phyloP scores from a whole-genome alignment of 2,113 vertebrate genomes.

The Forbesichthys agassizii region DNA sequence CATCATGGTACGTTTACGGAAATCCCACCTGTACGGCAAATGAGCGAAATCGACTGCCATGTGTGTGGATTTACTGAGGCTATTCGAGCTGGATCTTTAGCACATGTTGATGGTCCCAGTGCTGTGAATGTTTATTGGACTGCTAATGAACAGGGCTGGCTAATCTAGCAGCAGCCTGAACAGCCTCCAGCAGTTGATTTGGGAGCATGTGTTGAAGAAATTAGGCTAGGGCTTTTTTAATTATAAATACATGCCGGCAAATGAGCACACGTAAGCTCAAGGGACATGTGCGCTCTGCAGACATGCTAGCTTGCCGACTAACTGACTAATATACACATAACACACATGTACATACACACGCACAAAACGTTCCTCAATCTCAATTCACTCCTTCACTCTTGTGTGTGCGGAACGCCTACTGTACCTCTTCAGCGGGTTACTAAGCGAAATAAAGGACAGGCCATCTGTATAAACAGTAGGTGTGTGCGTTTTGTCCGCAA shows the following conservation, averaged over 20 bases:
- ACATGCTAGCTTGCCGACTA: conserved; percentile 3
- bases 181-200: conserved; percentile 50
- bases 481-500: conserved; percentile 7
- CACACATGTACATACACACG: background rate
- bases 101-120: conserved; percentile 57
- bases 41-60: conserved; percentile 48
- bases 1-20: conserved; percentile 44
- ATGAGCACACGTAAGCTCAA: conserved; percentile 41
- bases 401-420: background rate
- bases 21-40: conserved; percentile 66
- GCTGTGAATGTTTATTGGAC: conserved; percentile 65
- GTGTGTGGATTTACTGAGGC: conserved; percentile 57
- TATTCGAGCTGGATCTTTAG: conserved; percentile 61
- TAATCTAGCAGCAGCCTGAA: conserved; percentile 62
- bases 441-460: conserved; percentile 28
- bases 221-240: conserved; percentile 54
- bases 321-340: conserved; percentile 15
- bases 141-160: conserved; percentile 67
- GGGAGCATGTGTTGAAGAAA: conserved; percentile 65
- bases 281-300: conserved; percentile 2
- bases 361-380: conserved; percentile 6
- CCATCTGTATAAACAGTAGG: conserved; percentile 54
- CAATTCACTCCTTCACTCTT: background rate
- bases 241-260: conserved; percentile 60
- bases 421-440: conserved; percentile 33